Evolutionary conservation across 2,888 invertebrate species (phyloP), one percentile per base, ranked within the genome.

Genomic region (Leptinotarsa haldemani): DNA sequence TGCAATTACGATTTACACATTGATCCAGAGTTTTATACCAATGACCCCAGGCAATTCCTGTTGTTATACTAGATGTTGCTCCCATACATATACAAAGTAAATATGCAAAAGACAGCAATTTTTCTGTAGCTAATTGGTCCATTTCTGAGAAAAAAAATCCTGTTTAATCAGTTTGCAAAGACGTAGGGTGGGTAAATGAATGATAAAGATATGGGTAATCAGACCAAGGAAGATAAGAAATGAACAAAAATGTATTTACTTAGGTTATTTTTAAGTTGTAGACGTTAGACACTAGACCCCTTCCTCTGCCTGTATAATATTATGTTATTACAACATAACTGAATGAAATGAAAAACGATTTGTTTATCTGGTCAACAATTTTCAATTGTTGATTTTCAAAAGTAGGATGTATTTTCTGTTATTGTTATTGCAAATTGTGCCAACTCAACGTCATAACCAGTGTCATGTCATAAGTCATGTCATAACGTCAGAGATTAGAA

Each of bases 21-120:
- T 91, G 90, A 81, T 93, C 92, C 3, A 93, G 86, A 0, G 93
- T 93, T 20, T 89, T 88, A 65, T 90, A 89, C 93, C 93, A 93
- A 83, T 93, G 93, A 64, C 91, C 89, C 90, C 92, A 93, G 0
- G 92, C 91, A 70, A 93, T 89, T 4, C 91, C 93, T 48, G 89
- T 84, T 65, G 90, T 90, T 75, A 91, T 88, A 71, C 86, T 86
- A 1, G 86, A 82, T 30, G 81, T 83, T 20, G 84, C 83, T 13
- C 86, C 87, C 66, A 83, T 75, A 58, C 80, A 74, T 53, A 83
- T 76, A 64, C 84, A 82, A 61, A 87, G 52, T 30, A 83, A 74
- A 77, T 87, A 88, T 4, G 82, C 78, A 48, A 86, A 73, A 16
- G 83, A 80, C 61, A 88, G 77, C 73, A 79, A 70, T 76, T 84